These are phyloP conservation scores for Eupithecia tripunctaria DNA, from an alignment of 2,888 invertebrate genomes.

Conservation along the genomic window DNA sequence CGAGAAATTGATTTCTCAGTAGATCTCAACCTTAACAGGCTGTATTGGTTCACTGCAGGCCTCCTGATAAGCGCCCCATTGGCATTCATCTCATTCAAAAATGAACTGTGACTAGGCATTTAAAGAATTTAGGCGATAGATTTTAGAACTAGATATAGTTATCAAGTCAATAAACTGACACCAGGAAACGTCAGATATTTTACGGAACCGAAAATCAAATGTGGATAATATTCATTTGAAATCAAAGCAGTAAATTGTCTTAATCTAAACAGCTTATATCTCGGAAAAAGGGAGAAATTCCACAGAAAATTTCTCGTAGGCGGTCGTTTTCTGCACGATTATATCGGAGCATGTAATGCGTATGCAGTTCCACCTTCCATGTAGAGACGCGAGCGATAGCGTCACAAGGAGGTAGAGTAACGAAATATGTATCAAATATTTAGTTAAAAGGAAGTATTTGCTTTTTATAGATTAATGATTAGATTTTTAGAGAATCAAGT, in stretches of 20 bases:
- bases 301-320: conserved; percentile 66
- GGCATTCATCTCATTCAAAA: no score
- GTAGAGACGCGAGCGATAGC: conserved; percentile 53
- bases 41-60: no score
- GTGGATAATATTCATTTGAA: background rate
- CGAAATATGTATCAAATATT: background rate
- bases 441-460: background rate
- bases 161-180: background rate
- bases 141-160: background rate
- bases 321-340: conserved; percentile 71
- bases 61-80: no score
- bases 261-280: conserved; percentile 63
- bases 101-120: no score
- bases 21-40: no score
- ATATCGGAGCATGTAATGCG: conserved; percentile 71
- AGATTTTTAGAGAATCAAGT: no score
- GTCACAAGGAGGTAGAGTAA: conserved; percentile 43
- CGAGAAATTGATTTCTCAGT: no score
- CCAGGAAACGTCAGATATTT: background rate
- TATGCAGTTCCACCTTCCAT: conserved; percentile 64
- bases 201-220: background rate
- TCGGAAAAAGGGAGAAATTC: conserved; percentile 65
- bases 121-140: background rate
- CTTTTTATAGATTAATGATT: background rate
- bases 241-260: conserved; percentile 55